Evolutionary conservation across 2,113 vertebrate species (phyloP), one percentile per base, ranked within the genome.

Genomic region (Ceuthmochares aereus): DNA sequence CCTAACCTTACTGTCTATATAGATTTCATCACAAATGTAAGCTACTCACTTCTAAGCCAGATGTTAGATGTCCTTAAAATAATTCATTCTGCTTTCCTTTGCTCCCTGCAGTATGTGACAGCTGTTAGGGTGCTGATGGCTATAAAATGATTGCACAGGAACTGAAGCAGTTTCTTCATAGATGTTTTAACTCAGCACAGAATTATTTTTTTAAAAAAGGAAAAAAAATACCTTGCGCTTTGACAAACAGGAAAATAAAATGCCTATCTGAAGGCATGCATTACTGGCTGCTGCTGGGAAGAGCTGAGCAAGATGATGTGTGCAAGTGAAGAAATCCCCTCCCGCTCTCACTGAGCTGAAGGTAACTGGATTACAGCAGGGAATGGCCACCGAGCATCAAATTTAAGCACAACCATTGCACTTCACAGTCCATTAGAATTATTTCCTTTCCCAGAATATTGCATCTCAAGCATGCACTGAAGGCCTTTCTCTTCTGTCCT

Each of bases 221-320:
- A 40, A 40, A 40, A 40, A 40, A 40, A 40, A 9, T 12, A 9
- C 40, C 40, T 40, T 40, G 40, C 9, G 12, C 9, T 67, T 96
- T 49, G 3, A 73, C n/a, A 7, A 78, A 36, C 9, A 29, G 26
- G 63, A 60, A 66, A 93, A 89, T 84, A 88, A 82, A 94, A 27
- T 3, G 43, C 16, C 4, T n/a, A 40, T 51, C 36, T 78, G 23
- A n/a, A 67, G 70, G 49, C n/a, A 69, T n/a, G 76, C 63, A 72
- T 68, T 75, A 66, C 22, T 59, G 40, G 91, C 91, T 90, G 91
- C 92, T 88, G 87, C 77, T 82, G 85, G 68, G 36, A 89, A 62
- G 82, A 55, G 47, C 36, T 47, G n/a, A 17, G 42, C n/a, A 54
- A 47, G 67, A 14, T 1, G 4, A 19, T 23, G 34, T 11, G 11